Base-by-base conservation (phyloP, 2,888 invertebrate genomes). In the Oscheius sp. region DNA sequence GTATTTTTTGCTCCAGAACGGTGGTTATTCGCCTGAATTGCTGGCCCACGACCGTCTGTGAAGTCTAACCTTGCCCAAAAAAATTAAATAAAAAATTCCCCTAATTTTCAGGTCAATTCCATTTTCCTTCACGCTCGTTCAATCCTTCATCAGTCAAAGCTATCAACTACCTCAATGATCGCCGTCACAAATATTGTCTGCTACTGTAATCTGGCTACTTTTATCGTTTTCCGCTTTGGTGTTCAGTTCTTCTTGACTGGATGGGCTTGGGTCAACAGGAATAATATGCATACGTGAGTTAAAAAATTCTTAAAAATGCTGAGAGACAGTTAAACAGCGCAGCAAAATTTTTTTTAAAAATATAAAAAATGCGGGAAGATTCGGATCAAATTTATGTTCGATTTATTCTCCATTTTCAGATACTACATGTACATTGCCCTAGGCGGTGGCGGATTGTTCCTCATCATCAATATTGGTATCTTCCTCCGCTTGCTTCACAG, bases 181-280 rank as follows among this genome's bases (percentile, higher is more conserved):
- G 76, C 77, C 53, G 72, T 80, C 43, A 75, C 80, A 18, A 76
- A 75, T 59, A 76, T 72, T 18, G 56, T 72, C 66, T 61, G 75
- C 21, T 80, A 76, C 49, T 27, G 74, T 23, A 81, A 81, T 45
- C 53, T 81, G 41, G 68, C 71, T 43, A 68, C 69, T 12, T 81
- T 81, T 72, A 72, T 81, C 58, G 69, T 79, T 41, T 81, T 81
- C 72, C 81, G 81, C 43, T 79, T 79, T 72, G 72, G 74, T 18
- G 77, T 78, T 52, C 81, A 81, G 56, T 61, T 76, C 64, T 81
- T 76, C 66, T 70, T 77, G 23, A 66, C 76, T 72, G 76, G 75
- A 55, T 81, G 79, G 79, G 79, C 78, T n/a, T 77, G 72, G 70
- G 74, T 74, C 49, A 81, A 81, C 72, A 73, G 76, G 13, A 69